Conservation (phyloP, 2,113 vertebrate genomes). For the Carassius auratus region DNA sequence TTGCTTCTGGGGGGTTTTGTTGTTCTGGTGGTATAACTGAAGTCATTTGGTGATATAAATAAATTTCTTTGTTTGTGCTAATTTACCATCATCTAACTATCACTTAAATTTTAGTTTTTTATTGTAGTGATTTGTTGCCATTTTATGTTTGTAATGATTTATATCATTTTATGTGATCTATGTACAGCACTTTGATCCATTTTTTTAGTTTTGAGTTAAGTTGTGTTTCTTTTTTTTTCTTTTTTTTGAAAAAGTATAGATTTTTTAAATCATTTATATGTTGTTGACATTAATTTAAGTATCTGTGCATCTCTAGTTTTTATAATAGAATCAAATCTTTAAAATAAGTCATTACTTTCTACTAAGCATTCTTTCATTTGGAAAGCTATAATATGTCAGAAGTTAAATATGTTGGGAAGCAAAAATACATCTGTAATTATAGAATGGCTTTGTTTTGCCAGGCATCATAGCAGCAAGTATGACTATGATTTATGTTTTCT, state of each 20-base stretch:
- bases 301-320: too few relatives aligned
- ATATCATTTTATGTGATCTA: background rate
- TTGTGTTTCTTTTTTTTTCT: background rate
- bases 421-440: background rate
- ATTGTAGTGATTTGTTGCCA: background rate
- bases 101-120: background rate
- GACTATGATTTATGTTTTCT: background rate
- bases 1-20: too few relatives aligned
- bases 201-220: background rate
- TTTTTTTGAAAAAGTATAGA: background rate
- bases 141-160: too few relatives aligned
- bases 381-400: background rate
- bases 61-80: background rate
- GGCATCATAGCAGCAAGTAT: background rate
- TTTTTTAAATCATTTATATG: background rate
- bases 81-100: background rate
- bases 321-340: background rate
- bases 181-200: too few relatives aligned
- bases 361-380: background rate
- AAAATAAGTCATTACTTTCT: background rate
- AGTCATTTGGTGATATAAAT: background rate
- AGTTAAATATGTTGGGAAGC: background rate
- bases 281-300: too few relatives aligned
- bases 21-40: background rate
- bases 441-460: background rate